Base-by-base conservation (phyloP, 2,888 invertebrate species). In the Marasmarcha lunaedactyla region DNA sequence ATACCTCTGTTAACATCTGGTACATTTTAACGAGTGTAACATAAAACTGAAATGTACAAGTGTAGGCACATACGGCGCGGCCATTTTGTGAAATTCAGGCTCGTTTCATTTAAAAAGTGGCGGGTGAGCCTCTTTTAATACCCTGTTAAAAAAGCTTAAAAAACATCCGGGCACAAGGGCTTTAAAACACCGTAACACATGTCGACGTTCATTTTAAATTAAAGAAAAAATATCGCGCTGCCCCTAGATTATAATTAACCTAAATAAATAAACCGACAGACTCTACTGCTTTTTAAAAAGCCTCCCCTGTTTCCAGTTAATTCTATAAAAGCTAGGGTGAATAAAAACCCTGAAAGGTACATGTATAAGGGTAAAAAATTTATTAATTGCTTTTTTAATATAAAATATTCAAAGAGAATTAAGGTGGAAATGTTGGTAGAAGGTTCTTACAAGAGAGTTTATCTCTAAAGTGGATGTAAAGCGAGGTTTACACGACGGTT, bases 141-240 rank as follows among this genome's bases (percentile, higher is more conserved):
- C 47, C 50, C 50, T 53, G 59, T 65, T 62, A 65, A 62, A 64
- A 66, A 65, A 63, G 58, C 54, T 6, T 54, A 64, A 66, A 71
- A 61, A 64, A 59, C 62, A 61, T 58, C 57, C 62, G 60, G 52
- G 62, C 50, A 51, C 51, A 56, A 54, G 59, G 63, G 66, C 65
- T 67, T 63, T 64, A 68, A 67, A 63, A 66, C 57, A 57, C 53
- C 51, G 59, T 58, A 62, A 67, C 67, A 71, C 60, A 70, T 71
- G 67, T 61, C 59, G 52, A 58, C 57, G 53, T 63, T 64, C 67
- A 66, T 70, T 71, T 66, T 54, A 64, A 70, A 71, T 70, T 70
- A 65, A 72, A 71, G 62, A 60, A 60, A 60, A 63, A 63, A 60
- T 62, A 62, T 55, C 49, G 54, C 55, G 36, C 46, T 45, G 43